These are phyloP conservation scores for Novumbra hubbsi DNA, from an alignment of 2,797 vertebrate species.

Conservation along the genomic window DNA sequence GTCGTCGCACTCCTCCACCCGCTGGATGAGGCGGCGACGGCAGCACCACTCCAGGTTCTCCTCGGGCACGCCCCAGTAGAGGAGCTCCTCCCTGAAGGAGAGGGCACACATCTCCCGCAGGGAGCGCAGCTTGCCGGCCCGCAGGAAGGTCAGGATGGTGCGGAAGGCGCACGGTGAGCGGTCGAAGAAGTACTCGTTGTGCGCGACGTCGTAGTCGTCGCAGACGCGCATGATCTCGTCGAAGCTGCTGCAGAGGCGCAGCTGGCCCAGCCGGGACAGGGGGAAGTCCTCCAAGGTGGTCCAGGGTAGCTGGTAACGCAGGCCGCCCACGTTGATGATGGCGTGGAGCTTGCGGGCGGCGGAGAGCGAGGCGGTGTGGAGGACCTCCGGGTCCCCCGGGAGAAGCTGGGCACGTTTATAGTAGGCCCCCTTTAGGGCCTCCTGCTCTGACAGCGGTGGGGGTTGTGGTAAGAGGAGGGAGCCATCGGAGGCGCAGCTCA, in stretches of 20 bases:
- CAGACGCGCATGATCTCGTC: constrained; percentile 95
- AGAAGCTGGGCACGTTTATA: constrained; percentile 88
- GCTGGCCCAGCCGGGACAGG: constrained; percentile 87
- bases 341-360: constrained; percentile 82
- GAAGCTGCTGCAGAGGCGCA: constrained; percentile 91
- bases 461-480: constrained; percentile 74
- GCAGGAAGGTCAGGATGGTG: constrained; percentile 92
- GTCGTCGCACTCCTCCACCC: constrained; percentile 90
- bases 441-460: constrained; percentile 80
- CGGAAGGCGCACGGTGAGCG: constrained; percentile 94
- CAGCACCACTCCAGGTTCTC: constrained; percentile 95
- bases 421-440: constrained; percentile 87
- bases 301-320: constrained; percentile 94
- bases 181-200: constrained; percentile 98
- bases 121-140: constrained; percentile 90
- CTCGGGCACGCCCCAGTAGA: constrained; percentile 98
- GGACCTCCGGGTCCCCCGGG: constrained; percentile 58
- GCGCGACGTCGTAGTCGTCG: constrained; percentile 92
- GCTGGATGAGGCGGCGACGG: constrained; percentile 88
- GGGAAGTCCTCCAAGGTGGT: constrained; percentile 96
- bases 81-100: constrained; percentile 95
- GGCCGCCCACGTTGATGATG: constrained; percentile 95
- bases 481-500: constrained; percentile 90
- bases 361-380: constrained; percentile 48
- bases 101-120: constrained; percentile 92